phyloP scores from a whole-genome alignment of 1,140 invertebrate species.

The Venturia canescens region DNA sequence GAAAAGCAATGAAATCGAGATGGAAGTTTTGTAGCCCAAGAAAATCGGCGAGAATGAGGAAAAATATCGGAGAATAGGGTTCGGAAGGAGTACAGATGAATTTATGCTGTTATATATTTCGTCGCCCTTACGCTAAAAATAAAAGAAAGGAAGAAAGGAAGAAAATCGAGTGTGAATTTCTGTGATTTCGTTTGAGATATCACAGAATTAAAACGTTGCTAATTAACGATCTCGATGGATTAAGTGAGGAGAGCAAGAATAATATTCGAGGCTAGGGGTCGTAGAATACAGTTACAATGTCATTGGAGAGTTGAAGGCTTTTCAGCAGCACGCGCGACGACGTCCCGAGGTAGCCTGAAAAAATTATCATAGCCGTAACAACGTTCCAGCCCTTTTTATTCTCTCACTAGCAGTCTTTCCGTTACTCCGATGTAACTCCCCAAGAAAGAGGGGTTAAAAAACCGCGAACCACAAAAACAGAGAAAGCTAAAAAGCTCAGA shows the following conservation, averaged over 20 bases:
- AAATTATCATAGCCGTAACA: slow-evolving; percentile 55
- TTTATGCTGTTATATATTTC: background rate
- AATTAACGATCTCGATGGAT: slow-evolving; percentile 65
- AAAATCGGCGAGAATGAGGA: slow-evolving; percentile 10
- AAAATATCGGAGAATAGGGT: background rate
- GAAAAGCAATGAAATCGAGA: slow-evolving; percentile 30
- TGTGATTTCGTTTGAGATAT: slow-evolving; percentile 57
- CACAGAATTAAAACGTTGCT: slow-evolving; percentile 70
- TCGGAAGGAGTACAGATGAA: slow-evolving; percentile 26
- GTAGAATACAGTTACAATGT: slow-evolving; percentile 49
- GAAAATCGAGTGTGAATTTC: slow-evolving; percentile 49
- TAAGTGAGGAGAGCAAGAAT: slow-evolving; percentile 50
- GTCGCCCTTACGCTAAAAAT: background rate
- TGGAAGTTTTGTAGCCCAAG: slow-evolving; percentile 30
- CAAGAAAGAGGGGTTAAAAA: slow-evolving; percentile 53
- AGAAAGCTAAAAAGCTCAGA: background rate
- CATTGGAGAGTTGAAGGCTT: slow-evolving; percentile 16
- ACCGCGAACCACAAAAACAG: slow-evolving; percentile 44
- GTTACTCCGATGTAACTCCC: slow-evolving; percentile 51
- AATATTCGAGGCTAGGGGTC: slow-evolving; percentile 50
- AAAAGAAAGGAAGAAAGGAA: slow-evolving; percentile 31
- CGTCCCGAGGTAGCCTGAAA: slow-evolving; percentile 52
- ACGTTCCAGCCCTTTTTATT: slow-evolving; percentile 48
- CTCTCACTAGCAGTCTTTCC: slow-evolving; percentile 22
- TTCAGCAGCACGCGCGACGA: slow-evolving; percentile 52